These are phyloP conservation scores for Sakesphorus luctuosus DNA, from an alignment of 2,113 vertebrate genomes.

Conservation along the genomic window DNA sequence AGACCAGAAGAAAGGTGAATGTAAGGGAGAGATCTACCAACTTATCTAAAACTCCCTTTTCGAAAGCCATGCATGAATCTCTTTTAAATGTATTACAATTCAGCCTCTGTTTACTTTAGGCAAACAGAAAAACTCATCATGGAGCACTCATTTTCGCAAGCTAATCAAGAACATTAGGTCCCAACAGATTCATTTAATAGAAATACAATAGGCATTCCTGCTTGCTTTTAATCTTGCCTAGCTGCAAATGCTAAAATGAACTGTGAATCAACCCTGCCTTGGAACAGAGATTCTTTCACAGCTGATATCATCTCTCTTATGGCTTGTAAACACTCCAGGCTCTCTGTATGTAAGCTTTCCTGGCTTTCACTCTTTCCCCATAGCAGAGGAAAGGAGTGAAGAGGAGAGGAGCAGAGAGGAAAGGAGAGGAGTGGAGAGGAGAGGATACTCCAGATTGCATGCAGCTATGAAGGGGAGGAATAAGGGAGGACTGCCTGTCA, in stretches of 20 bases:
- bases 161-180: slow-evolving; percentile 80
- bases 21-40: slow-evolving; percentile 35
- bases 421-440: slow-evolving; percentile 29
- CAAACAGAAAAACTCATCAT: slow-evolving; percentile 77
- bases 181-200: slow-evolving; percentile 80
- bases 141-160: slow-evolving; percentile 70
- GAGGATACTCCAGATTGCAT: slow-evolving; percentile 32
- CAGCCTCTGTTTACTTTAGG: slow-evolving; percentile 79
- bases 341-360: slow-evolving; percentile 64
- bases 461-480: slow-evolving; percentile 65
- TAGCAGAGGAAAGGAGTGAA: slow-evolving; percentile 51
- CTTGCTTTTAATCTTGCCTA: slow-evolving; percentile 78
- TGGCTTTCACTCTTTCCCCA: slow-evolving; percentile 54
- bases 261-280: slow-evolving; percentile 80
- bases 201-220: slow-evolving; percentile 81
- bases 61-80: slow-evolving; percentile 51
- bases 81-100: slow-evolving; percentile 72
- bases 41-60: slow-evolving; percentile 49
- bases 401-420: slow-evolving; percentile 15
- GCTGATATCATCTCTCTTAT: slow-evolving; percentile 73
- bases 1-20: slow-evolving; percentile 54
- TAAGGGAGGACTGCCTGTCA: slow-evolving; percentile 48
- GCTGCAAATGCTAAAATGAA: slow-evolving; percentile 77
- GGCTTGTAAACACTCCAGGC: slow-evolving; percentile 70
- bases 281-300: slow-evolving; percentile 76